Evolutionary conservation across 2,113 vertebrate species (phyloP).

Genomic region (Vulpes lagopus): DNA sequence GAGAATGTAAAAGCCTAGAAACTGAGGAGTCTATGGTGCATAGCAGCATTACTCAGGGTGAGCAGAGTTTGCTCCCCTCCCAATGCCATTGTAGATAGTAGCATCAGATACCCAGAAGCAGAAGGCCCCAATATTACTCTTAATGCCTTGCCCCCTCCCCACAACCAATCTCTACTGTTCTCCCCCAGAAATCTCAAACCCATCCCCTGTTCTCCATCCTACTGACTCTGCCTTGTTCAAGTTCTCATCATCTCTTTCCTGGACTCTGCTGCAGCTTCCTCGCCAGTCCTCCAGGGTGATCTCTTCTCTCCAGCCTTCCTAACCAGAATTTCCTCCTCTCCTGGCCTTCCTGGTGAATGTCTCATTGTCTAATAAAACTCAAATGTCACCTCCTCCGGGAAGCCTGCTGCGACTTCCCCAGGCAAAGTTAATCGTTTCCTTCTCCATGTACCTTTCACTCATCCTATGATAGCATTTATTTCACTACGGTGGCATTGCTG

Average conservation of each 20-base stretch:
- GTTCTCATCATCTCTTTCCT: not conserved
- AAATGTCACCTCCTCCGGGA: conserved; percentile 36
- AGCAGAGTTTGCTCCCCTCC: not conserved
- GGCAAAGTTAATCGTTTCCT: not conserved
- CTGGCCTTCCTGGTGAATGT: not conserved
- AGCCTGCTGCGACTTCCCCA: conserved; percentile 4
- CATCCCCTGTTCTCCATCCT: not conserved
- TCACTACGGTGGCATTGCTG: not conserved
- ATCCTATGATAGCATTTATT: not conserved
- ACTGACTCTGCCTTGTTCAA: not conserved
- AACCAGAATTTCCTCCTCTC: not conserved
- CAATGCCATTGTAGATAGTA: not conserved
- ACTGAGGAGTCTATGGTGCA: not conserved
- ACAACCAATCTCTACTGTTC: not conserved
- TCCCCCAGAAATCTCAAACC: not conserved
- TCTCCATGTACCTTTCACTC: not conserved
- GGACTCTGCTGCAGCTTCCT: not conserved
- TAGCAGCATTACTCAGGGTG: not conserved
- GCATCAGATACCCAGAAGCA: not conserved
- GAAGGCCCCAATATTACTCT: not conserved
- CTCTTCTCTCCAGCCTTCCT: not conserved
- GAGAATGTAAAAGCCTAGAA: not conserved
- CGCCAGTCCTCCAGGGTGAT: not conserved
- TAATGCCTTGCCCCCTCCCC: not conserved
- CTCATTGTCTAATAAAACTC: conserved; percentile 58